Evolutionary conservation across 2,888 invertebrate species (phyloP).

Genomic region (Mimachlamys varia): DNA sequence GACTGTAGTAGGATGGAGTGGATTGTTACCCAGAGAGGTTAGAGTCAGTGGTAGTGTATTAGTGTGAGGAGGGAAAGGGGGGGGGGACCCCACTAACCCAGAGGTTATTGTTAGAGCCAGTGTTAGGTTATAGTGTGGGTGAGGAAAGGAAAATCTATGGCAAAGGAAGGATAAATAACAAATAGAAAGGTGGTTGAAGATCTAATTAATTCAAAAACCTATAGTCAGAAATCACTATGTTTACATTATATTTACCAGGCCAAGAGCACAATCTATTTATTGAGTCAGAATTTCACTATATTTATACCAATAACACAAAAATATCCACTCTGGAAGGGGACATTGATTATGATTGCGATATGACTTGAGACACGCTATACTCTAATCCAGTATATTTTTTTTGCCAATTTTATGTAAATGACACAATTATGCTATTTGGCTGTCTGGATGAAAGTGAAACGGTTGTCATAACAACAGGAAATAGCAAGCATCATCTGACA

Average conservation of each 20-base stretch:
- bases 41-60: too few relatives aligned
- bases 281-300: neutral
- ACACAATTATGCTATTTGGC: conserved; percentile 31
- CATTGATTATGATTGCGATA: neutral
- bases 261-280: too few relatives aligned
- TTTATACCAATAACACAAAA: neutral
- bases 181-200: neutral
- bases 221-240: too few relatives aligned
- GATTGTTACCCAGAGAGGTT: neutral
- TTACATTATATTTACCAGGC: too few relatives aligned
- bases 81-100: too few relatives aligned
- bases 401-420: neutral
- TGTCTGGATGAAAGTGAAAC: conserved; percentile 34
- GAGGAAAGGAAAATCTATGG: neutral
- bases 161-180: neutral
- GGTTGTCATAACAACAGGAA: conserved; percentile 9
- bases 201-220: too few relatives aligned
- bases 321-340: neutral
- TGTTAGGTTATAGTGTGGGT: neutral
- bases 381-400: neutral
- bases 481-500: neutral
- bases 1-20: neutral
- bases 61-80: too few relatives aligned
- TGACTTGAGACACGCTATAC: neutral
- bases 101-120: too few relatives aligned